A percentile compares a stretch with the other conserved stretches of the same genome.
Conservation (phyloP, 2,113 vertebrate genomes). For the Peromyscus californicus region DNA sequence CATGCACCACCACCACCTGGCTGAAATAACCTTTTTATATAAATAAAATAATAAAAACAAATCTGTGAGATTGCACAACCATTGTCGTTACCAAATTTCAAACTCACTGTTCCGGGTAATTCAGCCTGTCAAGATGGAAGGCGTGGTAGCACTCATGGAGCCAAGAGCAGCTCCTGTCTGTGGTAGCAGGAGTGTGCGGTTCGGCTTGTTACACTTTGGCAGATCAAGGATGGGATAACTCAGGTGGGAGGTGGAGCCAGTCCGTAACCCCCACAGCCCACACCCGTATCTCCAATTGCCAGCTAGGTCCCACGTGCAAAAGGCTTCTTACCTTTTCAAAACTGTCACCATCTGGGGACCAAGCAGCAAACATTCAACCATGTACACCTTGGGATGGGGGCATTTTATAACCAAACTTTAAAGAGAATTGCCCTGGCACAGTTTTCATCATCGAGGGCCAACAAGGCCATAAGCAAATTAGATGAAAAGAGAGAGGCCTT, state of each 20-base stretch:
- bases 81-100: background rate
- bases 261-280: background rate
- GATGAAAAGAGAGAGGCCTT: background rate
- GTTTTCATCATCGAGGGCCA: background rate
- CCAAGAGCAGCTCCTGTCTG: background rate
- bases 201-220: background rate
- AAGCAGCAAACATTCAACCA: background rate
- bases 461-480: background rate
- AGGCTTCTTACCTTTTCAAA: background rate
- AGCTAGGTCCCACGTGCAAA: background rate
- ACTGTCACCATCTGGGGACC: background rate
- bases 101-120: background rate
- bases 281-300: background rate
- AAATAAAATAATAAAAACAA: background rate
- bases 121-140: fast-evolving
- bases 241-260: background rate
- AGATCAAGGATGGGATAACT: background rate
- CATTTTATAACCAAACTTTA: background rate
- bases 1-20: too few relatives aligned
- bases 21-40: background rate
- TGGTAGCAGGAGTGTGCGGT: background rate
- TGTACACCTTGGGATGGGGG: background rate
- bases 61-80: background rate
- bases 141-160: background rate
- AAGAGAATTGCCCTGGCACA: background rate